These are phyloP conservation scores for Xestia sexstrigata DNA, from an alignment of 2,888 invertebrate genomes.

Conservation along the genomic window DNA sequence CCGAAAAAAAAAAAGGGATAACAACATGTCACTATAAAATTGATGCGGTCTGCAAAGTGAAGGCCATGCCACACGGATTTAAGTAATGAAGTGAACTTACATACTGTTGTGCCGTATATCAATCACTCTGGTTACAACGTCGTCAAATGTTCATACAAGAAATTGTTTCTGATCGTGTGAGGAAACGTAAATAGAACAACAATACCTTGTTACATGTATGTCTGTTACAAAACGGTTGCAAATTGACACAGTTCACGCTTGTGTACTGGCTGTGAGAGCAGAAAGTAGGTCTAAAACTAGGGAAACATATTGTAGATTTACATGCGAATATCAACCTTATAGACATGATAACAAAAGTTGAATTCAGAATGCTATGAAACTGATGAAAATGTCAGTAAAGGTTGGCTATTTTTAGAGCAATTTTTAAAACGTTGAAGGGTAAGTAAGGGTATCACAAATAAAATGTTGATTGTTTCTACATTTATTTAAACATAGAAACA, in stretches of 20 bases:
- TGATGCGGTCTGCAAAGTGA: no score
- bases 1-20: no score
- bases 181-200: not conserved
- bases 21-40: no score
- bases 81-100: no score
- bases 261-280: not conserved
- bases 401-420: not conserved
- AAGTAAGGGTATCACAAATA: no score
- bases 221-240: not conserved
- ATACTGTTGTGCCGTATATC: no score
- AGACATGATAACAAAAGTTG: not conserved
- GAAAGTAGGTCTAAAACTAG: slow-evolving; percentile 6
- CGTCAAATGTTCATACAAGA: no score
- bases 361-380: not conserved
- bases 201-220: not conserved
- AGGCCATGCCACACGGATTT: no score
- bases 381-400: not conserved
- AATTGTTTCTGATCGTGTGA: no score
- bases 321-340: not conserved
- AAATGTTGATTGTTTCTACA: not conserved
- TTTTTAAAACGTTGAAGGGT: no score
- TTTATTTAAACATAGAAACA: no score
- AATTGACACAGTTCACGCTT: slow-evolving; percentile 15
- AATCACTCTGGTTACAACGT: no score
- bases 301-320: not conserved